Evolutionary conservation across 2,888 invertebrate genomes (phyloP).

Genomic region (Coelogynopora nodosa): DNA sequence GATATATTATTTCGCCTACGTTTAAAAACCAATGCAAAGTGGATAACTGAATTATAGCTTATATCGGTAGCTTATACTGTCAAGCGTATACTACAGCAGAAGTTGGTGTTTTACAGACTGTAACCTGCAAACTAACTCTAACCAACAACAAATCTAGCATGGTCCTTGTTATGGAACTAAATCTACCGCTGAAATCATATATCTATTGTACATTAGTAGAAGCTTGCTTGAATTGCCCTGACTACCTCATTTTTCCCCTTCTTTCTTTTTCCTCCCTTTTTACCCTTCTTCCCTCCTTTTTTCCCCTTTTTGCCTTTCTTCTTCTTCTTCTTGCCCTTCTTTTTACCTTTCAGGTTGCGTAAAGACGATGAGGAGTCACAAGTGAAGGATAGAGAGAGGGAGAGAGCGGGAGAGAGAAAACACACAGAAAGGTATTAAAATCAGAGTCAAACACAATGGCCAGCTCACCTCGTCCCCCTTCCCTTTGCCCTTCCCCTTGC

Average conservation of each 20-base stretch:
- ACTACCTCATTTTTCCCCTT: background rate
- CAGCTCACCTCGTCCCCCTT: conserved; percentile 48
- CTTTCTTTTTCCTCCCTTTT: background rate
- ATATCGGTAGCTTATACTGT: too few species aligned
- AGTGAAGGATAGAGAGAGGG: background rate
- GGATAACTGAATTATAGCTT: too few species aligned
- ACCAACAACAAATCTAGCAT: too few species aligned
- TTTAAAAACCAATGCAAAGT: too few species aligned
- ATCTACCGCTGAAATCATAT: too few species aligned
- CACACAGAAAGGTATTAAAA: background rate
- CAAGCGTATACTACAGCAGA: too few species aligned
- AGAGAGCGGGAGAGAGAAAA: background rate
- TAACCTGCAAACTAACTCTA: too few species aligned
- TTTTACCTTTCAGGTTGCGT: conserved; percentile 50
- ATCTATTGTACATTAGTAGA: too few species aligned
- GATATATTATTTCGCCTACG: too few species aligned
- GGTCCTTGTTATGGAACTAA: too few species aligned
- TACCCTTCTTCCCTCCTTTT: conserved; percentile 56
- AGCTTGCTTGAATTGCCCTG: too few species aligned
- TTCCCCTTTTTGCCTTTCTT: conserved; percentile 67
- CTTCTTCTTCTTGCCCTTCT: conserved; percentile 54
- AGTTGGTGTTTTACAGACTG: too few species aligned
- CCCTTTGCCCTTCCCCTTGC: conserved; percentile 55
- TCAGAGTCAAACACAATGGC: conserved; percentile 34
- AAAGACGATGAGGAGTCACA: background rate